Evolutionary conservation across 2,113 vertebrate genomes (phyloP), one percentile per base, ranked within the genome.

Genomic region (Aptenodytes forsteri): DNA sequence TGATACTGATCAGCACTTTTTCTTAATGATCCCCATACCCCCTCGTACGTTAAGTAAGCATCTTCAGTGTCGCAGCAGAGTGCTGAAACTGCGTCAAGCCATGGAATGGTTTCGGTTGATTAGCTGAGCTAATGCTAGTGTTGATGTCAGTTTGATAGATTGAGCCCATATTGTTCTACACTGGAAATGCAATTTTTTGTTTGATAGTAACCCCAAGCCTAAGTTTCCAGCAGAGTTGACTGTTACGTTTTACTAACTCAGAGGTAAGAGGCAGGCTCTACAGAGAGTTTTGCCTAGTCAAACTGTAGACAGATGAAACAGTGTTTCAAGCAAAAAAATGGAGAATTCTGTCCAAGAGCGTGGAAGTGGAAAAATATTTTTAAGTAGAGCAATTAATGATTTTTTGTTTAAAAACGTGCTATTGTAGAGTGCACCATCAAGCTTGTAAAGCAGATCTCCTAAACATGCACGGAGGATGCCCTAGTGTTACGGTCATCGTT

Each of bases 401-500:
- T 40, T 58, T 54, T 83, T 49, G 9, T 75, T 61, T 21, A 12
- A 65, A 86, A 56, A 13, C 0, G 0, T 49, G 8, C 7, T 27
- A 0, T 26, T 62, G 20, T 56, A 38, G 38, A n/a, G 32, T 25
- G 42, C 13, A 34, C 16, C 15, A 14, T 49, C 3, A 13, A 64
- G 13, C 34, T 78, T 59, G 20, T 79, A n/a, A 62, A 58, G 27
- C 62, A 80, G 56, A n/a, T 72, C 40, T 29, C 14, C 44, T 26
- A 46, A 81, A 38, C 11, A 6, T 32, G 36, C 17, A 9, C 25
- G 21, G 54, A 76, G 26, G 26, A 5, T 85, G 47, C 29, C 13
- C 18, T 47, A 8, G 44, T 29, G 29, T 75, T 61, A 23, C 1
- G 3, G 27, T 56, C 29, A 13, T 47, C 0, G 0, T n/a, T 81